Conservation (phyloP, 1,140 invertebrate genomes). For the Saccostrea cuccullata region DNA sequence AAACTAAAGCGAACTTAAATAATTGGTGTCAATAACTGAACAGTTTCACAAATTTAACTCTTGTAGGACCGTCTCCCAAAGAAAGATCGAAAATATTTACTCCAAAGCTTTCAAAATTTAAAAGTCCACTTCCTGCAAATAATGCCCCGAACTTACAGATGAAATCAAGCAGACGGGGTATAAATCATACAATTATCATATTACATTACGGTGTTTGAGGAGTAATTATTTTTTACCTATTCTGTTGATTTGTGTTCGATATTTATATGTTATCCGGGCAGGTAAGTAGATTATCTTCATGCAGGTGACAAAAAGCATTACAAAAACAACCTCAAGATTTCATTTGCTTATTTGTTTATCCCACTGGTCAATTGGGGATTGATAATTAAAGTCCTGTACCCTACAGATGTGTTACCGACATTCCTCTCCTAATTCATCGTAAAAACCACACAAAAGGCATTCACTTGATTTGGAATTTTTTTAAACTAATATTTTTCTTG, state of each 20-base stretch:
- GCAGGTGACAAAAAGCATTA: slow-evolving; percentile 1
- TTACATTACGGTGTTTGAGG: neutral
- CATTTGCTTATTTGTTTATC: slow-evolving; percentile 5
- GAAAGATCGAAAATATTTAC: slow-evolving; percentile 1
- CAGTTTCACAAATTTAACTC: neutral
- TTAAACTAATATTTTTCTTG: too few relatives aligned
- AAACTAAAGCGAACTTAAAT: neutral
- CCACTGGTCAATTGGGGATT: neutral
- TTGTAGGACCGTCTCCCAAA: neutral
- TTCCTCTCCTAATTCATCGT: neutral
- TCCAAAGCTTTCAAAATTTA: slow-evolving; percentile 5
- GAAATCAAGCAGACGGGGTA: neutral
- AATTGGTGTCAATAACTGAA: neutral
- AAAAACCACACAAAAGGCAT: neutral
- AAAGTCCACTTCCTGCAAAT: slow-evolving; percentile 1
- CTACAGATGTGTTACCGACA: neutral
- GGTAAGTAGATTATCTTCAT: slow-evolving; percentile 17
- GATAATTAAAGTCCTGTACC: neutral
- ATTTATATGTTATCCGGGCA: neutral
- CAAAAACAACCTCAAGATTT: neutral
- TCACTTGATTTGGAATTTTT: neutral
- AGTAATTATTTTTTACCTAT: neutral
- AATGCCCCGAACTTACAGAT: neutral
- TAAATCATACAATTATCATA: neutral
- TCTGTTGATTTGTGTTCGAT: neutral